Percentiles rank a stretch among this genome's conserved stretches.
Conservation (phyloP, 2,888 invertebrate genomes). For the Plemyria rubiginata region DNA sequence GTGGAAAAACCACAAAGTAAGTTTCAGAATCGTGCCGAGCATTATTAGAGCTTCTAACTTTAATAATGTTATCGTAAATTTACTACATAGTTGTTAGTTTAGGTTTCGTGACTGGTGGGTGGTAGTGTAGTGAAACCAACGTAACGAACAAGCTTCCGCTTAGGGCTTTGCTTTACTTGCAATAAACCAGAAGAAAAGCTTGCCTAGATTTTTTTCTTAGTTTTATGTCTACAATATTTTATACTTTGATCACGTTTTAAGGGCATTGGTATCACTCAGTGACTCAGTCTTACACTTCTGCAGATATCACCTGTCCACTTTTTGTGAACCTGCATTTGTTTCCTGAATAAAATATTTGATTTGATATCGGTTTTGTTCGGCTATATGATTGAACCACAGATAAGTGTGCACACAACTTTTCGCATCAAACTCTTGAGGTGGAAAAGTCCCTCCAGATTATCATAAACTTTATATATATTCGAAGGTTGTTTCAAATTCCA, state of each 20-base stretch:
- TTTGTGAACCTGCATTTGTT: background rate
- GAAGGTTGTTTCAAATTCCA: no score
- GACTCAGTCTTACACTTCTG: no score
- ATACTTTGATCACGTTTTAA: background rate
- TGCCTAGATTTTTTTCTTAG: background rate
- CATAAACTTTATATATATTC: no score
- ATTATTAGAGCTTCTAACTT: background rate
- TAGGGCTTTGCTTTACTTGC: background rate
- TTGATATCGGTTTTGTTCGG: background rate
- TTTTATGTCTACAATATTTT: background rate
- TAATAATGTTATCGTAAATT: background rate
- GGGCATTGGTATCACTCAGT: no score
- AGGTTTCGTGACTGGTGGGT: background rate
- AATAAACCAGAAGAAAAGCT: background rate
- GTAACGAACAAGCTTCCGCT: background rate
- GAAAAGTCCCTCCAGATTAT: no score
- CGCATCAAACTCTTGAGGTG: no score
- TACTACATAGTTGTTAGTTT: slow-evolving; percentile 2
- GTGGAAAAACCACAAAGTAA: slow-evolving; percentile 5
- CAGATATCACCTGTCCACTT: no score
- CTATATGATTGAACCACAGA: background rate
- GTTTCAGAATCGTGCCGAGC: background rate
- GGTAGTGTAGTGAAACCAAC: background rate
- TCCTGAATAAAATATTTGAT: background rate
- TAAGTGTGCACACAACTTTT: background rate